These are phyloP conservation scores for Gadus macrocephalus DNA, from an alignment of 2,113 vertebrate genomes.

Conservation along the genomic window DNA sequence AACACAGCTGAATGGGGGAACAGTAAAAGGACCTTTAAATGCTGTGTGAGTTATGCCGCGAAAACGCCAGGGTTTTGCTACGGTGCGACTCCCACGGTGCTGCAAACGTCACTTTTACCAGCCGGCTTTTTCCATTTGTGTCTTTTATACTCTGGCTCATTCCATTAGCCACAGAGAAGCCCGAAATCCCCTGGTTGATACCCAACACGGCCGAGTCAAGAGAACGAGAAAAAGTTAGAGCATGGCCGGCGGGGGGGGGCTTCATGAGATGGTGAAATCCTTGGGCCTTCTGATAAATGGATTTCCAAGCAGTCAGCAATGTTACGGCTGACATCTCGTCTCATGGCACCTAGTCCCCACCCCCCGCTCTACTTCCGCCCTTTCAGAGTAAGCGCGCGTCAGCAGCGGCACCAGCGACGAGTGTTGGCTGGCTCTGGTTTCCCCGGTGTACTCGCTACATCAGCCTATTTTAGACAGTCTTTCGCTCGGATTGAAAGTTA, in stretches of 20 bases:
- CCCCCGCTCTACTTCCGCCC: conserved; percentile 24
- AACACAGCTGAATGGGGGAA: no score
- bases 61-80: conserved; percentile 3
- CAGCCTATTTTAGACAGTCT: no score
- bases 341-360: conserved; percentile 25
- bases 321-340: conserved; percentile 46
- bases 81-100: conserved; percentile 19
- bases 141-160: conserved; percentile 23
- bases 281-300: conserved; percentile 46
- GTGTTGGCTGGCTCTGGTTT: background rate
- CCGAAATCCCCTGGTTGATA: conserved; percentile 19
- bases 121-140: conserved; percentile 33
- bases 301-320: conserved; percentile 41
- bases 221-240: background rate
- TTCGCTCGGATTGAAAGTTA: no score
- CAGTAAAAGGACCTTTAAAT: no score
- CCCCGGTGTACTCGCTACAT: no score
- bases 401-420: conserved; percentile 10
- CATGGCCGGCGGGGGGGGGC: background rate
- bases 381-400: background rate
- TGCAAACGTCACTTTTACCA: conserved; percentile 28
- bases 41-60: no score
- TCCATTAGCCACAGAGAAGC: conserved; percentile 36
- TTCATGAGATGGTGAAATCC: conserved; percentile 35
- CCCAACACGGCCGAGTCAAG: conserved; percentile 32